Conservation (phyloP, 2,797 vertebrate species). For the Acropternis orthonyx region DNA sequence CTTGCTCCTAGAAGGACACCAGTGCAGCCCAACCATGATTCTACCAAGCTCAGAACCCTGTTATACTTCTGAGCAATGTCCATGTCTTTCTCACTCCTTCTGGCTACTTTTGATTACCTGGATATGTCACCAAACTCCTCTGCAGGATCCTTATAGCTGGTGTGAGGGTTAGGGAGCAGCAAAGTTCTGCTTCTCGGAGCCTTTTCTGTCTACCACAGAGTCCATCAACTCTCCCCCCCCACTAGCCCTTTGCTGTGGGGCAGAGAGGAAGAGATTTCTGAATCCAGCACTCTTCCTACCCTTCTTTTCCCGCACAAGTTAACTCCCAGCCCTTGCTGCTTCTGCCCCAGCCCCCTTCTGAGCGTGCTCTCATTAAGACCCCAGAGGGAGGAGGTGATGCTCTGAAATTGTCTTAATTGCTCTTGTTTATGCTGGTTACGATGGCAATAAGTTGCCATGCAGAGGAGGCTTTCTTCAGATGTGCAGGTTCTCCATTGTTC, state of each 20-base stretch:
- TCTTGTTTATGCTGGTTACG: constrained; percentile 67
- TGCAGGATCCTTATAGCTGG: neutral
- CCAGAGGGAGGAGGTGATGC: constrained; percentile 69
- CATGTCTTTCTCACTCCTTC: neutral
- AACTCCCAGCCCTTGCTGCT: constrained; percentile 23
- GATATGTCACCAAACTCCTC: neutral
- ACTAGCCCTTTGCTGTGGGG: neutral
- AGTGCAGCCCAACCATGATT: neutral
- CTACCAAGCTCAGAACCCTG: neutral
- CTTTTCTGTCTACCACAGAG: neutral
- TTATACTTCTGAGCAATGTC: neutral
- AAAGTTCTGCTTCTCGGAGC: neutral
- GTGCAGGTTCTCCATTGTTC: constrained; percentile 66
- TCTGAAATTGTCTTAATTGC: constrained; percentile 69
- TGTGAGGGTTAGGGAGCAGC: neutral
- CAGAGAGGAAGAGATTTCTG: neutral
- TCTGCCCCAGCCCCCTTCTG: constrained; percentile 40
- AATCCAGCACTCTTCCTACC: neutral
- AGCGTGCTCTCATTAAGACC: constrained; percentile 66
- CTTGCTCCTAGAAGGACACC: neutral
- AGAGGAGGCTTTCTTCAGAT: constrained; percentile 61
- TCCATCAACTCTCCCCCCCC: neutral
- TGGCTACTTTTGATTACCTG: neutral
- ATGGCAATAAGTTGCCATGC: constrained; percentile 65
- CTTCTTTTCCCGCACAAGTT: constrained; percentile 19